These are phyloP conservation scores for Drosophila persimilis DNA, from an alignment of 1,140 invertebrate species.

Conservation along the genomic window DNA sequence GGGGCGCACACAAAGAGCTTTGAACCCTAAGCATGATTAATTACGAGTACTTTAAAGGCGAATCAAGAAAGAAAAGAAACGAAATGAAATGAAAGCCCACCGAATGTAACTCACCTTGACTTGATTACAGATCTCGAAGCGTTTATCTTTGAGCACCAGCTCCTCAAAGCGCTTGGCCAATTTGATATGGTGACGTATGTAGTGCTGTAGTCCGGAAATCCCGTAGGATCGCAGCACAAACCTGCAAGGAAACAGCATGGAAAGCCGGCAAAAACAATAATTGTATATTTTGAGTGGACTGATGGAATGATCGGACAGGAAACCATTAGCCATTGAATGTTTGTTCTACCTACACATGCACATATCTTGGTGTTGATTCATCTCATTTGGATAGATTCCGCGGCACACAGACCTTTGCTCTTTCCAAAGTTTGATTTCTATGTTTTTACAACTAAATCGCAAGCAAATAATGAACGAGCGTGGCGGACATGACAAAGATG, in stretches of 20 bases:
- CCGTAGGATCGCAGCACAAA: slow-evolving; percentile 98
- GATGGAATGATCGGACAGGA: background rate
- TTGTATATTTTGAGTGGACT: no score
- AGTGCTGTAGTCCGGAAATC: slow-evolving; percentile 95
- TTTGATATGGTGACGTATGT: slow-evolving; percentile 95
- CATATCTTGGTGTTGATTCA: slow-evolving; percentile 11
- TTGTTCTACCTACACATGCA: slow-evolving; percentile 1
- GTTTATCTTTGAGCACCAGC: slow-evolving; percentile 91
- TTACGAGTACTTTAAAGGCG: slow-evolving; percentile 31
- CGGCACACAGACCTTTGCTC: slow-evolving; percentile 7
- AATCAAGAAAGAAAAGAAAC: slow-evolving; percentile 14
- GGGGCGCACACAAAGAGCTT: slow-evolving; percentile 51
- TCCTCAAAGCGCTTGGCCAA: slow-evolving; percentile 97
- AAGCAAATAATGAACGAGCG: slow-evolving; percentile 52
- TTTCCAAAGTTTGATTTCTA: no score
- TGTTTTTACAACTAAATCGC: slow-evolving; percentile 69
- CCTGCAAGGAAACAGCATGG: slow-evolving; percentile 41
- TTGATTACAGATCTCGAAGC: slow-evolving; percentile 97
- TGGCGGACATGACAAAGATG: slow-evolving; percentile 28
- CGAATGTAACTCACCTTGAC: slow-evolving; percentile 90
- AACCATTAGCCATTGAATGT: background rate
- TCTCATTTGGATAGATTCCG: slow-evolving; percentile 10
- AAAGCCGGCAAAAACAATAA: no score
- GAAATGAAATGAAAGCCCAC: slow-evolving; percentile 23
- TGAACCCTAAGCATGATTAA: slow-evolving; percentile 69